Evolutionary conservation across 2,797 vertebrate genomes (phyloP).

Genomic region (Poecilia wingei): DNA sequence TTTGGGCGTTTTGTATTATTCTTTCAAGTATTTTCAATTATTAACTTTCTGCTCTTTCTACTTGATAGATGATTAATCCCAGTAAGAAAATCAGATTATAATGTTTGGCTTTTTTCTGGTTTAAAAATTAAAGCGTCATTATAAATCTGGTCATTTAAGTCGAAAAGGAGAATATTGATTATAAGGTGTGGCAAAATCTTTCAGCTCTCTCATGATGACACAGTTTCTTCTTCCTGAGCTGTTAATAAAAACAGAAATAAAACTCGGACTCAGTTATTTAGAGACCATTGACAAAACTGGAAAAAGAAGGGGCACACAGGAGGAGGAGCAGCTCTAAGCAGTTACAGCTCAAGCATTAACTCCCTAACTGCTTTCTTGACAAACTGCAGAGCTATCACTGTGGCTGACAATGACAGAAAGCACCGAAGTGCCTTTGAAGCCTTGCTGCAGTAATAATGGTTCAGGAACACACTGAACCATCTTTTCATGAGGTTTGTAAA

Average conservation of each 20-base stretch:
- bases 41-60: neutral
- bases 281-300: neutral
- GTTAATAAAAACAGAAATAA: neutral
- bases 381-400: neutral
- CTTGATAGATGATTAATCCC: neutral
- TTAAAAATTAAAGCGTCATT: neutral
- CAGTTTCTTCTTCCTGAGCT: neutral
- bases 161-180: neutral
- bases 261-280: neutral
- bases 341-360: neutral
- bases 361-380: neutral
- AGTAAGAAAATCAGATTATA: neutral
- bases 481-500: slow-evolving; percentile 11
- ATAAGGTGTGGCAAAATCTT: neutral
- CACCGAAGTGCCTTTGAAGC: neutral
- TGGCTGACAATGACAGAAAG: slow-evolving; percentile 3
- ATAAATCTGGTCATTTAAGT: neutral
- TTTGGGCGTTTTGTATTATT: neutral
- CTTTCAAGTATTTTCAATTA: neutral
- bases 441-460: slow-evolving; percentile 6
- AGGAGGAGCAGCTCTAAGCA: neutral
- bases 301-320: neutral
- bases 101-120: neutral
- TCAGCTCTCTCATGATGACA: neutral
- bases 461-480: slow-evolving; percentile 28